Conservation (phyloP, 2,888 invertebrate species). For the Thereva unica region DNA sequence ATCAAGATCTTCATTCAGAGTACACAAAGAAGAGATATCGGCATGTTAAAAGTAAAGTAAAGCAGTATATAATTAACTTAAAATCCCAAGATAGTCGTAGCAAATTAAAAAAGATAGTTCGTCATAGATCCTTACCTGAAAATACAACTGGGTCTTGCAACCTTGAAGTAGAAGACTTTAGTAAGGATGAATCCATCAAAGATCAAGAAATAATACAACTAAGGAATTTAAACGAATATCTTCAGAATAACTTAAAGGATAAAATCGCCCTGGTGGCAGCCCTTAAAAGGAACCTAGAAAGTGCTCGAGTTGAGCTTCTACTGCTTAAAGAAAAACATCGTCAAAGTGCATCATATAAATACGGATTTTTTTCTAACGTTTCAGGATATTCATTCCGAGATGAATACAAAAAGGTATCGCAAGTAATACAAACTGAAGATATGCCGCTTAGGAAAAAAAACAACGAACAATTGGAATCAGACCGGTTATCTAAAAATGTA, state of each 20-base stretch:
- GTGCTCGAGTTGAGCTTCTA: conserved; percentile 30
- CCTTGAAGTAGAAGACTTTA: neutral
- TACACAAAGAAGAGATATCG: conserved; percentile 37
- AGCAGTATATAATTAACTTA: conserved; percentile 35
- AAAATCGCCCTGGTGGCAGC: conserved; percentile 27
- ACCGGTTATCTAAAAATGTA: no score
- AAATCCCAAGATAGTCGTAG: conserved; percentile 24
- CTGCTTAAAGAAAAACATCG: conserved; percentile 31
- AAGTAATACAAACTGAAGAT: no score
- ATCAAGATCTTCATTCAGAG: conserved; percentile 39
- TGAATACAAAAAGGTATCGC: no score
- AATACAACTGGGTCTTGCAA: conserved; percentile 10
- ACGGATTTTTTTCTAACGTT: no score
- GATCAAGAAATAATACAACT: conserved; percentile 31
- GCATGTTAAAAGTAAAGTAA: conserved; percentile 40
- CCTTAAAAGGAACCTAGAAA: conserved; percentile 25
- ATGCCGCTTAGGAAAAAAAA: no score
- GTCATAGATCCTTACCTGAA: conserved; percentile 35
- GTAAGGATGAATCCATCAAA: conserved; percentile 1
- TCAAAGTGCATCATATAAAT: neutral
- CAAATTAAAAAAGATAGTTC: conserved; percentile 21
- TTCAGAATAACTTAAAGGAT: conserved; percentile 33
- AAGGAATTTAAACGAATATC: conserved; percentile 26
- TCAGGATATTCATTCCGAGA: no score
- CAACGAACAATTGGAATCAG: no score